phyloP scores from a whole-genome alignment of 1,140 invertebrate genomes.

The Aphaenogaster rudis region DNA sequence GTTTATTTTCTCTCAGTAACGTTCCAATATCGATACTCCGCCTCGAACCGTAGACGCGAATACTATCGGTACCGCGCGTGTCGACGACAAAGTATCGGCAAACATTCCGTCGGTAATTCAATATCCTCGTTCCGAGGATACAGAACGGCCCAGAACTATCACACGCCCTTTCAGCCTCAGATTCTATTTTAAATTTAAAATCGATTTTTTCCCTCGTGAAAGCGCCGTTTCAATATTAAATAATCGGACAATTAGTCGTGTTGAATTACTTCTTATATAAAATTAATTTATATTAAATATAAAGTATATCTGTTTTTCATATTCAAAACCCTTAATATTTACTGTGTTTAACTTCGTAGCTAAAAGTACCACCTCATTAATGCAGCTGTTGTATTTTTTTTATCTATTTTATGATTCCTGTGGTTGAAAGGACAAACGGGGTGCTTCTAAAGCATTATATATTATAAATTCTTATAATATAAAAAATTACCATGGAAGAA shows the following conservation, averaged over 20 bases:
- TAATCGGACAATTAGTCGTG: not conserved
- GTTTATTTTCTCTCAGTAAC: conserved; percentile 64
- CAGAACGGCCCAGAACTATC: conserved; percentile 51
- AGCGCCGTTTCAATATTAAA: conserved; percentile 1
- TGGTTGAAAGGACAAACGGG: not conserved
- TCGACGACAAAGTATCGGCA: conserved; percentile 64
- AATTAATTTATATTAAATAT: not conserved
- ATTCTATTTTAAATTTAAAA: conserved; percentile 50
- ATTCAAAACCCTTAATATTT: not conserved
- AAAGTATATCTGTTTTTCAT: not conserved
- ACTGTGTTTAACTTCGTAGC: not conserved
- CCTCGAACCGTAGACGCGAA: conserved; percentile 37
- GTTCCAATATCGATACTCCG: conserved; percentile 58
- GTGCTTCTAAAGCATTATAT: not conserved
- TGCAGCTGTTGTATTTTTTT: not conserved
- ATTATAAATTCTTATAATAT: too few species aligned
- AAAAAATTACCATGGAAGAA: too few species aligned
- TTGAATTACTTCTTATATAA: not conserved
- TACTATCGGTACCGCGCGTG: conserved; percentile 48
- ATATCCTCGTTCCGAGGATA: conserved; percentile 58
- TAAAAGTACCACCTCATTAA: not conserved
- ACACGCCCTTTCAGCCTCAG: conserved; percentile 21
- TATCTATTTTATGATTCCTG: not conserved
- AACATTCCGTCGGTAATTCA: conserved; percentile 62
- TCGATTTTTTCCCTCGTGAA: not conserved